phyloP scores from a whole-genome alignment of 2,888 invertebrate genomes.

The Idaea straminata region DNA sequence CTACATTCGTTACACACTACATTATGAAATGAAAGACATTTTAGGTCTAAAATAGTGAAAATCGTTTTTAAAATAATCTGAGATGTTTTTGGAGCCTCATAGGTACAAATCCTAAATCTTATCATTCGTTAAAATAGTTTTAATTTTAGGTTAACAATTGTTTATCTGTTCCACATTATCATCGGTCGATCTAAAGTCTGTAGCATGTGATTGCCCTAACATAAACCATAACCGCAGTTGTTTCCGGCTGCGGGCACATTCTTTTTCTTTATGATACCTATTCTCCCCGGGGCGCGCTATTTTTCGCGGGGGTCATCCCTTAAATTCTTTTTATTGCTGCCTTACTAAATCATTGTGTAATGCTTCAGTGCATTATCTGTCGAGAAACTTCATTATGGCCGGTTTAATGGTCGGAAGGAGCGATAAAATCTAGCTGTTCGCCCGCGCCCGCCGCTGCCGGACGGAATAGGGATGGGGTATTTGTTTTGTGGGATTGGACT shows the following conservation, averaged over 20 bases:
- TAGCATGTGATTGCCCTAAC: conserved; percentile 11
- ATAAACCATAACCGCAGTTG: conserved; percentile 37
- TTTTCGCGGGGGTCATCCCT: conserved; percentile 76
- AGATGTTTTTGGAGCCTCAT: too few species aligned
- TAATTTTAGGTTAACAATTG: too few species aligned
- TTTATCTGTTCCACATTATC: too few species aligned
- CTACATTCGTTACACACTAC: too few species aligned
- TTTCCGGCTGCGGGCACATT: conserved; percentile 56
- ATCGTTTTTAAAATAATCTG: too few species aligned
- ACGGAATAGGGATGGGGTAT: conserved; percentile 36
- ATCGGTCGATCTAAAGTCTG: conserved; percentile 24
- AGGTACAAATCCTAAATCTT: too few species aligned
- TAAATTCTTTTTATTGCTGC: conserved; percentile 79
- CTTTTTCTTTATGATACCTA: conserved; percentile 71
- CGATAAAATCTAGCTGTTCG: conserved; percentile 77
- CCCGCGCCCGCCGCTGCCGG: conserved; percentile 31
- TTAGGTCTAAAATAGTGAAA: too few species aligned
- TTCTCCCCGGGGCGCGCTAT: conserved; percentile 46
- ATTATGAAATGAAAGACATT: too few species aligned
- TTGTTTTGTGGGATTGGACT: conserved; percentile 14
- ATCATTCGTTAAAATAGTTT: too few species aligned
- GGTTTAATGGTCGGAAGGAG: conserved; percentile 78
- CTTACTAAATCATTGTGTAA: conserved; percentile 79
- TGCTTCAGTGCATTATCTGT: conserved; percentile 77
- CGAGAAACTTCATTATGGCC: conserved; percentile 79